Evolutionary conservation across 2,113 vertebrate genomes (phyloP).

Genomic region (Melanocharis versteri): DNA sequence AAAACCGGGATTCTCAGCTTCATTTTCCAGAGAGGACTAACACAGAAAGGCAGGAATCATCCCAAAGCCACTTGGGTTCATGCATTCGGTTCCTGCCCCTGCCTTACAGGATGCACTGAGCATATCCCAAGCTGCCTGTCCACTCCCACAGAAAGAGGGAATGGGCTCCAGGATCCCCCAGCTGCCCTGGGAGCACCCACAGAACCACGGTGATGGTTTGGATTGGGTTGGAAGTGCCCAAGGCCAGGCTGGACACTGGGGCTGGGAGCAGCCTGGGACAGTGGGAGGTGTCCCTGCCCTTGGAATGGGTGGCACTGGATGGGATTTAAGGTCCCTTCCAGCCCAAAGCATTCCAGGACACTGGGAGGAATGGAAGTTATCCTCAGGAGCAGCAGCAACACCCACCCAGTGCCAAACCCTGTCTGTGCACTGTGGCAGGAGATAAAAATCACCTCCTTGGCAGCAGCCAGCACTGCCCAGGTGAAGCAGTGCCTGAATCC

Average conservation of each 20-base stretch:
- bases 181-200: neutral
- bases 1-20: neutral
- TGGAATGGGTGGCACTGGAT: rapidly evolving
- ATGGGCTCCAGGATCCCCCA: neutral
- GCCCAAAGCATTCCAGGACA: neutral
- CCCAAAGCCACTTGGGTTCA: neutral
- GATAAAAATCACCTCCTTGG: neutral
- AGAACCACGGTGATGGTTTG: neutral
- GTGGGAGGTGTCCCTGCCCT: neutral
- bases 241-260: neutral
- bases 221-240: neutral
- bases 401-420: neutral
- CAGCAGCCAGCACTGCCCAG: neutral
- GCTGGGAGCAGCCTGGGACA: neutral
- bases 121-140: neutral
- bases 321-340: neutral
- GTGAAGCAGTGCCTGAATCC: neutral
- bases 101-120: neutral
- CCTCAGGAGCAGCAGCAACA: neutral
- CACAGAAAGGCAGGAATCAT: neutral
- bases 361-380: neutral
- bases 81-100: neutral
- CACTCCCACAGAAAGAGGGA: neutral
- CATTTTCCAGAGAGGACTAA: neutral
- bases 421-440: neutral